Evolutionary conservation across 1,140 invertebrate genomes (phyloP), one percentile per base, ranked within the genome.

Genomic region (Drosophila jambulina): DNA sequence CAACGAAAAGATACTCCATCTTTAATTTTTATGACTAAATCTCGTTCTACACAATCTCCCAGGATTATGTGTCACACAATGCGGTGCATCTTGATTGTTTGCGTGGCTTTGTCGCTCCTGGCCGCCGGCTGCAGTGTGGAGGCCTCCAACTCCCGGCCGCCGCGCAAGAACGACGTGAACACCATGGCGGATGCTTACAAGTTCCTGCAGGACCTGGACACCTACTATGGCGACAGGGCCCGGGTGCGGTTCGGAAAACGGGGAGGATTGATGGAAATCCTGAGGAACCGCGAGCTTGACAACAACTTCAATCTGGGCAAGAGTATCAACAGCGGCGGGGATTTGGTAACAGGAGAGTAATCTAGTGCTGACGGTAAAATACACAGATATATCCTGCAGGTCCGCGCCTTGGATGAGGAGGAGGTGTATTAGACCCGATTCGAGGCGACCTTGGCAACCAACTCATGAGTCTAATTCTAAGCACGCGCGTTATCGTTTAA

Each of bases 131-230:
- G 72, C 57, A 84, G 72, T 34, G 79, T 81, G 29, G 76, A 83
- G 61, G 82, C 82, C 3, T 87, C 86, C 19, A 92, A 91, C 23
- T 79, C 91, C 2, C 67, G 87, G 13, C 91, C 88, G 15, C 91
- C 92, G 6, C 77, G 87, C 8, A 91, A 91, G 40, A 92, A 92
- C 45, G 92, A 93, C n/a, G 90, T 91, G 27, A 79, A 74, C 53
- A 92, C 82, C 46, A 90, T 93, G 77, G 91, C 91, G 5, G 92
- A 93, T 82, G 91, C 92, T 6, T 48, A 92, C 5, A 92, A 91
- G 48, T 93, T 92, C 70, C 70, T 93, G 25, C 92, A 93, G 62
- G 92, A 93, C 57, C 67, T 93, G 61, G 92, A 93, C 42, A 86
- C 80, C 5, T 92, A 91, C 59, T 92, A 93, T 60, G 91, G 91